Evolutionary conservation across 2,113 vertebrate genomes (phyloP).

Genomic region (Myxocyprinus asiaticus): DNA sequence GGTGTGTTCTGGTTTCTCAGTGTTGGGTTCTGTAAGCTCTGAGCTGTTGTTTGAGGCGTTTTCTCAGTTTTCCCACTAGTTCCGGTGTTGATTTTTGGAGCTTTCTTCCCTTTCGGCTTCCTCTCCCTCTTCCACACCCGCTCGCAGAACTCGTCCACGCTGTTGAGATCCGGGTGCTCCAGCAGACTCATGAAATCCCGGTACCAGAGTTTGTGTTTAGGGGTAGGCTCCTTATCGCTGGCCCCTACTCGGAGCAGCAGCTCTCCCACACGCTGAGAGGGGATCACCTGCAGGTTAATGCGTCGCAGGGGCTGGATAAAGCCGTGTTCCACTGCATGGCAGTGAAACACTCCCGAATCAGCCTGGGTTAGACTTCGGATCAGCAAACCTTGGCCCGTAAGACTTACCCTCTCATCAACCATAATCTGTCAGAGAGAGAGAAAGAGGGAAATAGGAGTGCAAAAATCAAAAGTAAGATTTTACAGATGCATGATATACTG

Average conservation of each 20-base stretch:
- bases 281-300: conserved; percentile 92
- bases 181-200: conserved; percentile 94
- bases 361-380: conserved; percentile 84
- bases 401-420: conserved; percentile 81
- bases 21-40: conserved; percentile 48
- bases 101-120: conserved; percentile 86
- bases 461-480: background rate
- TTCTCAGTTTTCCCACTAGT: conserved; percentile 44
- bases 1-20: conserved; percentile 61
- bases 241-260: conserved; percentile 83
- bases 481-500: no score
- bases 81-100: conserved; percentile 60
- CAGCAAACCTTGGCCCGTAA: conserved; percentile 90
- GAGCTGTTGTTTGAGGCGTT: conserved; percentile 52
- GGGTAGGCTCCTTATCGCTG: conserved; percentile 71
- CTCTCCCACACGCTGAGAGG: conserved; percentile 87
- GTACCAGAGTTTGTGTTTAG: conserved; percentile 94
- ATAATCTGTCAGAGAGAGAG: conserved; percentile 77
- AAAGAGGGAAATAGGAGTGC: background rate
- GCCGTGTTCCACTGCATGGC: conserved; percentile 92
- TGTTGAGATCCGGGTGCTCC: conserved; percentile 95
- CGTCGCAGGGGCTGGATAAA: conserved; percentile 93
- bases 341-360: conserved; percentile 87
- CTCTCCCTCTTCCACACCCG: conserved; percentile 97
- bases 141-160: conserved; percentile 97